Evolutionary conservation across 2,888 invertebrate species (phyloP), one percentile per base, ranked within the genome.

Genomic region (Xanthia icteritia): DNA sequence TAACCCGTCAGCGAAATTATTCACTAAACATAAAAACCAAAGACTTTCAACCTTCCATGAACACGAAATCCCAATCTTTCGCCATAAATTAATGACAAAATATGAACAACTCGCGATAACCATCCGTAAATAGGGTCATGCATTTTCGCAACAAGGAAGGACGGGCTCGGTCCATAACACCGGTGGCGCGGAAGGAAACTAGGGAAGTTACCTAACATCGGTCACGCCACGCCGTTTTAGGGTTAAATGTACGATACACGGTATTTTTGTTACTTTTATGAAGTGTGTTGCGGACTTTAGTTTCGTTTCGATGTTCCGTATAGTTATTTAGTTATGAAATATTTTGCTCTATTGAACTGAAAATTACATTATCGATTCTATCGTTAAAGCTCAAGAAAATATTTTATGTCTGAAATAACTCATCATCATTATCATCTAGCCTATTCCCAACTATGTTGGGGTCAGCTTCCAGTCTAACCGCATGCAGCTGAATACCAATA

Each of bases 171-270:
- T 75, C 65, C 83, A 71, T 84, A 86, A 84, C 83, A 73, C 84
- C 74, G 78, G 86, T 75, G 74, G 75, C 61, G 39, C 85, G 87
- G 87, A 87, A 87, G 87, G 86, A 88, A 87, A 83, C 87, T 67
- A 51, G 76, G 77, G 85, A 80, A 81, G 85, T 87, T 87, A 87
- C 83, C 81, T 81, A 87, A 87, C 87, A 72, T 17, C 73, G 76
- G 83, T 87, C 87, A 87, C 89, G 87, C 87, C 76, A 87, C 84
- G 69, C 65, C 63, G 65, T 65, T 78, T 73, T 76, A 76, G 45
- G 36, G 56, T 76, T 76, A 45, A 73, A 58, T 73, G 45, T 58
- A n/a, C 56, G 45, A 73, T 56, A 11, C 36, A 45, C 76, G 0
- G 11, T 73, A 51, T 66, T 42, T 56, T 56, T 75, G 42, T 45